These are phyloP conservation scores for Amiota communis DNA, from an alignment of 2,888 invertebrate genomes.

Conservation along the genomic window DNA sequence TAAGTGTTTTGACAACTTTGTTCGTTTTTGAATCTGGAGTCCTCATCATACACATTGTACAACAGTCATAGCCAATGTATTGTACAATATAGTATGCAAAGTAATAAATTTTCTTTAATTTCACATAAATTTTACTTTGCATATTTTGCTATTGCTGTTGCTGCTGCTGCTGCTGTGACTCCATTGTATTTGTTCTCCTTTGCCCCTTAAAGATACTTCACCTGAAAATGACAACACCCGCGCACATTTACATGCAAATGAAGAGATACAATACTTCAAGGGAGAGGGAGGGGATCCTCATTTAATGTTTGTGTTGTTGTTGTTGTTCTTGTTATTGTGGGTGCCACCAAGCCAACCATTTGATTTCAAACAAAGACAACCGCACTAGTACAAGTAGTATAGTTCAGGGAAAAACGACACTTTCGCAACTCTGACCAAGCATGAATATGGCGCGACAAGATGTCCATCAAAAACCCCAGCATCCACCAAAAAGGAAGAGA, in stretches of 20 bases:
- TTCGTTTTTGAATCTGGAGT: too few relatives aligned
- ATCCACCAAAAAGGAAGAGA: too few relatives aligned
- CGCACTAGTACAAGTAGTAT: constrained; percentile 5
- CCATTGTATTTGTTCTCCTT: too few relatives aligned
- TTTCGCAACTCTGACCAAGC: constrained; percentile 46
- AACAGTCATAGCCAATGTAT: neutral
- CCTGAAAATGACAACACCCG: constrained; percentile 58
- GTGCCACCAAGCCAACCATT: constrained; percentile 64
- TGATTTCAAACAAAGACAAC: constrained; percentile 48
- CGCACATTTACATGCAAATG: constrained; percentile 66
- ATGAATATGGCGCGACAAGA: constrained; percentile 55
- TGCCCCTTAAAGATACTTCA: neutral
- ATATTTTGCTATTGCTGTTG: constrained; percentile 50
- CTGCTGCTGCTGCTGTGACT: neutral
- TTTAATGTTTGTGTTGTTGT: constrained; percentile 29
- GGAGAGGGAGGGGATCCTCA: constrained; percentile 36
- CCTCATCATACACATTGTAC: constrained; percentile 23
- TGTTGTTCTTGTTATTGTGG: constrained; percentile 49
- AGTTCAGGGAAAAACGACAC: constrained; percentile 40
- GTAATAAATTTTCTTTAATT: constrained; percentile 71
- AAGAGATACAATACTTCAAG: constrained; percentile 24
- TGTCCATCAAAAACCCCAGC: constrained; percentile 52
- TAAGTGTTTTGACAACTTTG: constrained; percentile 28
- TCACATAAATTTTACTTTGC: constrained; percentile 70
- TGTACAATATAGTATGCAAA: constrained; percentile 37